Conservation (phyloP, 2,113 vertebrate genomes). For the Oreocharis arfaki region DNA sequence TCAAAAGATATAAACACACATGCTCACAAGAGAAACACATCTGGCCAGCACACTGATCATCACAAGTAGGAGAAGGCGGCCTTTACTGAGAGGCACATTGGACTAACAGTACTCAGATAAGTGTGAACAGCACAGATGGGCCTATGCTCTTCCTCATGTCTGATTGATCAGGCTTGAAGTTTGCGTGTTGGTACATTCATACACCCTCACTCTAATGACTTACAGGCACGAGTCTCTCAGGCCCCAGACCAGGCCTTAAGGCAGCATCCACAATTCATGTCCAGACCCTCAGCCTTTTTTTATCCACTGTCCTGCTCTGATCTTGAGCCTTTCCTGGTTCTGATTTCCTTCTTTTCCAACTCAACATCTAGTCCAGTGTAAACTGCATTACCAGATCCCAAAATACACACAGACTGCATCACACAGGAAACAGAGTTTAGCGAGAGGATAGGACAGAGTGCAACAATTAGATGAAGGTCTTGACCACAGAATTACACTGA, state of each 20-base stretch:
- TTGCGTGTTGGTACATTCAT: not conserved
- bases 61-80: not conserved
- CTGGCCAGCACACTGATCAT: not conserved
- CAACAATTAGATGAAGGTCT: not conserved
- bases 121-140: not conserved
- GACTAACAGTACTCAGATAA: not conserved
- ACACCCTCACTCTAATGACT: not conserved
- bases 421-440: not conserved
- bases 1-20: not conserved
- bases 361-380: not conserved
- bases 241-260: not conserved
- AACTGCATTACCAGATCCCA: not conserved
- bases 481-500: not conserved
- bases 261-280: no score
- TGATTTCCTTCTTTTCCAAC: not conserved
- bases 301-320: not conserved
- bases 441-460: not conserved
- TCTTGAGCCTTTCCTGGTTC: not conserved
- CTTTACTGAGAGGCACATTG: not conserved
- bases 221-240: not conserved
- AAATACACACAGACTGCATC: not conserved
- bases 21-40: not conserved
- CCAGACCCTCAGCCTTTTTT: not conserved
- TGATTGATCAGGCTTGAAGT: not conserved
- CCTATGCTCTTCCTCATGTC: not conserved